Base-by-base conservation (phyloP, 2,888 invertebrate species). In the Phalangium opilio region DNA sequence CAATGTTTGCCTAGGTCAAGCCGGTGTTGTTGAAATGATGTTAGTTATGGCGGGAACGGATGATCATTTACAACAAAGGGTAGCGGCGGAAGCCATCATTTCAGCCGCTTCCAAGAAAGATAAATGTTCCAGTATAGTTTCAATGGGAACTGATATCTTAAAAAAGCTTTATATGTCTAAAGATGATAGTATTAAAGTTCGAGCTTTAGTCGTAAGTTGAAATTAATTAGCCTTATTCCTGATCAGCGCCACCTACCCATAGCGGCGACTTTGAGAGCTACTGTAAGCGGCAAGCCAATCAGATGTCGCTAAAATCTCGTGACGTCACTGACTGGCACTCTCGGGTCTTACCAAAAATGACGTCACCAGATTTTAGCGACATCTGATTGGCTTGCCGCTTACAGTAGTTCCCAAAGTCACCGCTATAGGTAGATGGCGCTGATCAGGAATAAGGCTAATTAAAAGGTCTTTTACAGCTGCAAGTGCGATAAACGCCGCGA, bases 31-130 rank as follows among this genome's bases (percentile, higher is more conserved):
- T 59, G 85, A 91, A 66, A 90, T 98, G 83, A 90, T 98, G 66
- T 70, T 98, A 27, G 85, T 85, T 5, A 91, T 98, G 90, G 96
- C 96, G 2, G 82, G 82, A 50, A 83, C 85, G 10, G 89, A 90
- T n/a, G 86, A 93, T 62, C 57, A 75, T 12, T 68, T 93, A 1
- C 89, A 95, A 63, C 74, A 73, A 71, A 83, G 82, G 67, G 83
- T 95, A 12, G 86, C 98, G 0, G 90, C 90, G 62, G 98, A 98
- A 67, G 91, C 96, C 58, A 79, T 99, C 41, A 85, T 96, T 50
- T 89, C 91, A 4, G 91, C 95, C 3, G 83, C 95, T 2, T 87
- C 90, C 4, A 98, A 98, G 66, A 91, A 91, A 65, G 95, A 96
- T 63, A 90, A 95, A 69, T 93, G 93, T 2, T 79, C 81, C 58